Conservation (phyloP, 1,140 invertebrate genomes). For the Zeugodacus cucurbitae region DNA sequence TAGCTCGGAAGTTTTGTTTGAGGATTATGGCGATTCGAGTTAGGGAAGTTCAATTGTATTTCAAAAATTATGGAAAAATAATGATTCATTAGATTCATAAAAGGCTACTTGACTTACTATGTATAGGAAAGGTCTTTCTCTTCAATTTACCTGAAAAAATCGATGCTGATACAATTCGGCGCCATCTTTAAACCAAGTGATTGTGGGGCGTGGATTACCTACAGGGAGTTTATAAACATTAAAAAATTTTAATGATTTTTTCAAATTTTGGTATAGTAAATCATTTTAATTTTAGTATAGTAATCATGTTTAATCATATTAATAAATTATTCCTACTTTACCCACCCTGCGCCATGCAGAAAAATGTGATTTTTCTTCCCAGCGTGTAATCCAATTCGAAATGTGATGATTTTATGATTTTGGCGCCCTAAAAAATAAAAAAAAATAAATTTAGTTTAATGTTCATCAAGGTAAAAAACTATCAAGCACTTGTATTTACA, state of each 20-base stretch:
- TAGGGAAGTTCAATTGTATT: too few relatives aligned
- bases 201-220: slow-evolving; percentile 80
- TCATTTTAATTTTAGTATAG: neutral
- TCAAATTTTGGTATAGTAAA: neutral
- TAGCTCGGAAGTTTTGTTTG: too few relatives aligned
- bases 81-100: too few relatives aligned
- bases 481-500: slow-evolving; percentile 68
- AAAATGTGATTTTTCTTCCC: slow-evolving; percentile 91
- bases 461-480: neutral
- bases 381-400: slow-evolving; percentile 93
- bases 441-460: neutral
- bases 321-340: neutral
- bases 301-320: too few relatives aligned
- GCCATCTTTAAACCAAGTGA: slow-evolving; percentile 94
- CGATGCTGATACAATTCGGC: slow-evolving; percentile 88
- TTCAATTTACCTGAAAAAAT: slow-evolving; percentile 79
- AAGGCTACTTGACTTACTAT: too few relatives aligned
- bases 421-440: slow-evolving; percentile 77
- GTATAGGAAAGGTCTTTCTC: too few relatives aligned
- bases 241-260: neutral
- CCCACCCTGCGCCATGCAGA: slow-evolving; percentile 80
- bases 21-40: too few relatives aligned
- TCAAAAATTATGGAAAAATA: too few relatives aligned
- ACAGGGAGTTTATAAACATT: neutral
- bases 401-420: slow-evolving; percentile 88